These are phyloP conservation scores for Passer domesticus DNA, from an alignment of 2,113 vertebrate genomes.

Conservation along the genomic window DNA sequence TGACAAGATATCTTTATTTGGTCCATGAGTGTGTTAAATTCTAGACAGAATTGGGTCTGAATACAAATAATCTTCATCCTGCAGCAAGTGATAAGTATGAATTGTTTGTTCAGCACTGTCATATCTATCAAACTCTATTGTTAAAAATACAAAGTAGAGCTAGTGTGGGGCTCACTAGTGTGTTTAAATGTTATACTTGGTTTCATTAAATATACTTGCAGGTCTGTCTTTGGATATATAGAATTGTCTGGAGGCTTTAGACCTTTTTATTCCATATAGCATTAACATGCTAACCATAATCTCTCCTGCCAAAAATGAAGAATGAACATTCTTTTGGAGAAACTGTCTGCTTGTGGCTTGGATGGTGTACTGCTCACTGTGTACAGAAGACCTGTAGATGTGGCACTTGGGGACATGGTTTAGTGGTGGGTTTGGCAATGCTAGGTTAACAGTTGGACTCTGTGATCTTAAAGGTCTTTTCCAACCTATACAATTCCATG, in stretches of 20 bases:
- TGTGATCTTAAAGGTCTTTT: neutral
- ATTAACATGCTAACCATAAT: slow-evolving; percentile 64
- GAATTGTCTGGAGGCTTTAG: slow-evolving; percentile 41
- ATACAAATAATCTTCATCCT: slow-evolving; percentile 58
- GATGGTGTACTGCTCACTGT: neutral
- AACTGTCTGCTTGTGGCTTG: neutral
- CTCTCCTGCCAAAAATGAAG: slow-evolving; percentile 15
- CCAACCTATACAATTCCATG: neutral
- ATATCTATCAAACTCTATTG: slow-evolving; percentile 54
- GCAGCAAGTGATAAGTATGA: slow-evolving; percentile 47
- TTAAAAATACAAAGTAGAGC: slow-evolving; percentile 39
- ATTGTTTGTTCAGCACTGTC: slow-evolving; percentile 19
- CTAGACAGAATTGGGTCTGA: slow-evolving; percentile 28
- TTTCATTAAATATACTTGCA: slow-evolving; percentile 10
- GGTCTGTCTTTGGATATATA: neutral
- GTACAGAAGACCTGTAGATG: neutral
- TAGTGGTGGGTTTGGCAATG: neutral
- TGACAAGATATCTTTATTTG: slow-evolving; percentile 62
- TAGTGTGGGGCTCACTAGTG: neutral
- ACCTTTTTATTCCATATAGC: slow-evolving; percentile 30
- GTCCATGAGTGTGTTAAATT: slow-evolving; percentile 46
- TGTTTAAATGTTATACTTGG: slow-evolving; percentile 23
- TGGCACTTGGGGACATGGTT: neutral
- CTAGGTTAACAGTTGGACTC: neutral
- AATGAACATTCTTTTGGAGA: neutral